These are phyloP conservation scores for Nycticorax nycticorax DNA, from an alignment of 2,113 vertebrate genomes.

Conservation along the genomic window DNA sequence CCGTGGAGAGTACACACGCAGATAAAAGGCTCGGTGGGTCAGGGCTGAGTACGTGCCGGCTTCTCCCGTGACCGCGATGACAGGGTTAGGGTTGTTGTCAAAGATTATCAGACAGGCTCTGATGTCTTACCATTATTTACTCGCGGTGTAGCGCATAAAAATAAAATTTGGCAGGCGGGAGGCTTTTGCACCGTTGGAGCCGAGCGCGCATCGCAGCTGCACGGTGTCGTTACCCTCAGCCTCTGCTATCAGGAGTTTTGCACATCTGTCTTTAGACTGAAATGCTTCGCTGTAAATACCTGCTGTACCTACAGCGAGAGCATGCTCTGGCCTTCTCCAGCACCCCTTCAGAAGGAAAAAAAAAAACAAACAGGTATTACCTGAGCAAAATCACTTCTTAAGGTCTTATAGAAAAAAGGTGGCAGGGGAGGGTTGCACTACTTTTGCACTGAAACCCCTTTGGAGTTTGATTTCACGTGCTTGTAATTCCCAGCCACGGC, in stretches of 20 bases:
- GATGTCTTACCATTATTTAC: slow-evolving; percentile 74
- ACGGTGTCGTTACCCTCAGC: background rate
- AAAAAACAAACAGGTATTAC: background rate
- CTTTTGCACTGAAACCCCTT: background rate
- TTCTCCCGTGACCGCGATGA: slow-evolving; percentile 69
- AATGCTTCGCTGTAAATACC: background rate
- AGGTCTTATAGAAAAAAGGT: background rate
- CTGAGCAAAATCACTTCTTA: background rate
- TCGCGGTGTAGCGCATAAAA: slow-evolving; percentile 27
- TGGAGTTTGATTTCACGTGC: background rate
- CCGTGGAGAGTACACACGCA: slow-evolving; percentile 79
- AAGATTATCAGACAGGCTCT: slow-evolving; percentile 76
- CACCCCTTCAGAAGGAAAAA: background rate
- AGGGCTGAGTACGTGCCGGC: slow-evolving; percentile 63
- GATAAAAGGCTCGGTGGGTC: slow-evolving; percentile 80
- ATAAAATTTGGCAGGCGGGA: background rate
- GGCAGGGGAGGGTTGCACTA: background rate
- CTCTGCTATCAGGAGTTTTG: background rate
- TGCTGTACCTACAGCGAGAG: background rate
- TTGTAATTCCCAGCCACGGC: background rate
- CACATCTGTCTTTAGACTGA: background rate
- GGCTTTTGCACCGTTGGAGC: background rate
- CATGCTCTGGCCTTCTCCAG: background rate
- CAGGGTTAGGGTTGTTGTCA: slow-evolving; percentile 74
- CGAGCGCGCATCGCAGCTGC: background rate